These are phyloP conservation scores for Rhegmatorhina hoffmannsi DNA, from an alignment of 2,113 vertebrate species.

Conservation along the genomic window DNA sequence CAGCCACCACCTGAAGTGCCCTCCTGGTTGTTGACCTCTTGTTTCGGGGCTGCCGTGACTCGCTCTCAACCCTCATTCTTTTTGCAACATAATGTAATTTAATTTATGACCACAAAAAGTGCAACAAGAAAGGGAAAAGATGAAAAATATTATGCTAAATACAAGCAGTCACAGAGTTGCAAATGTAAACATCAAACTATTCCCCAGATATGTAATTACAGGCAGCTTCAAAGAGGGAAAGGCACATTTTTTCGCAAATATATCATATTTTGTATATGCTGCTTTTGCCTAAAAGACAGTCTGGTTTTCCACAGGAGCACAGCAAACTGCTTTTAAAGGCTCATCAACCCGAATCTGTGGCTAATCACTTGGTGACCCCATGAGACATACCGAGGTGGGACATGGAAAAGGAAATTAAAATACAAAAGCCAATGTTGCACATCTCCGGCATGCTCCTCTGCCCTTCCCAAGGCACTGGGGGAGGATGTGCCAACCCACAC, in stretches of 20 bases:
- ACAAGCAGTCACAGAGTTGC: background rate
- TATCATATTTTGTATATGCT: background rate
- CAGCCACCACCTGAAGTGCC: background rate
- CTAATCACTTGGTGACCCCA: background rate
- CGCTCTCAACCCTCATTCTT: background rate
- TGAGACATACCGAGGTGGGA: background rate
- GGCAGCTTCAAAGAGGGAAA: conserved; percentile 56
- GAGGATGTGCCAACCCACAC: background rate
- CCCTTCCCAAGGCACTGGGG: background rate
- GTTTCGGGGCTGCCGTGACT: background rate
- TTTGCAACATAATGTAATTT: background rate
- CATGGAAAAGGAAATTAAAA: background rate
- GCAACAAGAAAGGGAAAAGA: conserved; percentile 34
- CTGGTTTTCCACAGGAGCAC: conserved; percentile 5
- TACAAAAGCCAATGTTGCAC: background rate
- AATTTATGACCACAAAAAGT: conserved; percentile 32
- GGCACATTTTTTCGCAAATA: conserved; percentile 34
- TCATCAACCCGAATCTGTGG: conserved; percentile 23
- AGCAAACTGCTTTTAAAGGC: conserved; percentile 19
- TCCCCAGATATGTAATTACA: conserved; percentile 62
- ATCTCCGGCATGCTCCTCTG: background rate
- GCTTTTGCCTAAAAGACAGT: conserved; percentile 37
- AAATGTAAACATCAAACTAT: conserved; percentile 62
- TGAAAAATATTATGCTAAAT: conserved; percentile 55
- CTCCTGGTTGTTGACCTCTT: background rate